These are phyloP conservation scores for Troilus luridus DNA, from an alignment of 2,888 invertebrate species.

Conservation along the genomic window DNA sequence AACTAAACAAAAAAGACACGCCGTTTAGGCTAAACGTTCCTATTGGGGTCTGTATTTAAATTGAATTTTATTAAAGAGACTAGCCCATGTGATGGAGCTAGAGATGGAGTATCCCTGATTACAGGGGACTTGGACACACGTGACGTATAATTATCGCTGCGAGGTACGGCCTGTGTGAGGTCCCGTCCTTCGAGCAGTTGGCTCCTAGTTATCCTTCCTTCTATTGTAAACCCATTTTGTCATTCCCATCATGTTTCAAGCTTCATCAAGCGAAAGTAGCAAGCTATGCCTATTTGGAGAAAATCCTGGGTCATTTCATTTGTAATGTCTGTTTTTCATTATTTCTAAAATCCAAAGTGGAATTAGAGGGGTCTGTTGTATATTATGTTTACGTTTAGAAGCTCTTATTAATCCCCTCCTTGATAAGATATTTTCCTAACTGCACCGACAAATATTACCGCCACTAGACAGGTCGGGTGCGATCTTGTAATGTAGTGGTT, in stretches of 20 bases:
- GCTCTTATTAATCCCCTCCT: too few species aligned
- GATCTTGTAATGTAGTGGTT: too few species aligned
- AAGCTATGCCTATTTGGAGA: neutral
- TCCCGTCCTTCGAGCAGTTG: constrained; percentile 30
- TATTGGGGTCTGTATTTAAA: constrained; percentile 37
- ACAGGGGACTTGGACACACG: constrained; percentile 16
- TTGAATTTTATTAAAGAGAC: constrained; percentile 23
- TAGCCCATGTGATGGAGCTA: neutral
- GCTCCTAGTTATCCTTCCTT: neutral
- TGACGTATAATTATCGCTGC: constrained; percentile 41
- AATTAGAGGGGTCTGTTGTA: too few species aligned
- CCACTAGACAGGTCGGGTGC: too few species aligned
- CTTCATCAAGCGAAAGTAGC: neutral
- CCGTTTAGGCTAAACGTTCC: constrained; percentile 28
- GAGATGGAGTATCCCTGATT: constrained; percentile 31
- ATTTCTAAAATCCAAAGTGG: too few species aligned
- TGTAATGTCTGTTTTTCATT: too few species aligned
- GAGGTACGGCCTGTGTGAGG: constrained; percentile 21
- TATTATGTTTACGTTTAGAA: too few species aligned
- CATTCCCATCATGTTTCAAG: neutral
- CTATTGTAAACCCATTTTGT: neutral
- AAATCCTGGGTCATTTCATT: too few species aligned
- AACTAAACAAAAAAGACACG: neutral
- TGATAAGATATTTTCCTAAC: too few species aligned
- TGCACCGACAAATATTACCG: too few species aligned